Base-by-base conservation (phyloP, 2,888 invertebrate species). In the Phlogophora meticulosa region DNA sequence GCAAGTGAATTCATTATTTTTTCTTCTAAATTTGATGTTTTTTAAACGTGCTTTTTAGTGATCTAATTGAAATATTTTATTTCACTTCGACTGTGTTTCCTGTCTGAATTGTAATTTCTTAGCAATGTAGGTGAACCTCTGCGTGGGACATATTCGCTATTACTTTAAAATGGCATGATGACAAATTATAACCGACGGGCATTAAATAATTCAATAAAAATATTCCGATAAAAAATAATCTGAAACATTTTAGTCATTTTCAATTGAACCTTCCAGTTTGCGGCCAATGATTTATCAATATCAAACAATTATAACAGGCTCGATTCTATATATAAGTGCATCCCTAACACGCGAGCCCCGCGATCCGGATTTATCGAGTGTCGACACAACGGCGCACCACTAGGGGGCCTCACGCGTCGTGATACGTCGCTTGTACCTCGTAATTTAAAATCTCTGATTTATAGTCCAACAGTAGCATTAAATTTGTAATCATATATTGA, bases 401-500 rank as follows among this genome's bases (percentile, higher is more conserved):
- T 94, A 94, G 94, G 94, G 94, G 94, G 94, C 92, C 94, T 93
- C 94, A 93, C 94, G 94, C 94, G 94, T 93, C 87, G 92, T 88
- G 89, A 91, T 91, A 89, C 93, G 89, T 90, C 89, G 90, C 92
- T 88, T 91, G 94, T 94, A 93, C 89, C 89, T 93, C 95, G 94
- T 95, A 94, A 95, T 94, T 95, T 94, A 94, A 94, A 94, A 94
- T 93, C 88, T 84, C 92, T 94, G 95, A 95, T 95, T 95, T 95
- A 95, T 94, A 92, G 92, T 88, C 88, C 93, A 94, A 95, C 95
- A 92, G 95, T 95, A 95, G 95, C 95, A 95, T 95, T 95, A 95
- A 95, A 95, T 95, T 95, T 95, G 95, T 95, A 95, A 95, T 95
- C 94, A 94, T 94, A 94, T 95, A 95, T 95, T 95, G 95, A 95